A percentile compares a stretch with the other conserved stretches of the same genome.
Conservation (phyloP, 2,797 vertebrate species). For the Tadarida brasiliensis region DNA sequence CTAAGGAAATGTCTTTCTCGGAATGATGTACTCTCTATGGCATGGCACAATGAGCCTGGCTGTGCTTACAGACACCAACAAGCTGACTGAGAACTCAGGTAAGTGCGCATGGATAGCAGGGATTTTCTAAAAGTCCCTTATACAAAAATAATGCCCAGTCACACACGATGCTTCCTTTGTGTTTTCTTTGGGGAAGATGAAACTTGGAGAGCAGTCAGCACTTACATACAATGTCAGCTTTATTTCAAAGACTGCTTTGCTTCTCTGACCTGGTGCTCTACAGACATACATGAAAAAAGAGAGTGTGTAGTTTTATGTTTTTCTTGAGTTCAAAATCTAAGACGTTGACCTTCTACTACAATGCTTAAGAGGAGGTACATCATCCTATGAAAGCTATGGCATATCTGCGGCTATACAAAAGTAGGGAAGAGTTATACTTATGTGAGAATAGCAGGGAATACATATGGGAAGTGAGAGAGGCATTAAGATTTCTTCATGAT, state of each 20-base stretch:
- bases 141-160: background rate
- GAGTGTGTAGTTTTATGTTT: slow-evolving; percentile 39
- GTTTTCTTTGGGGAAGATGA: slow-evolving; percentile 35
- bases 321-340: slow-evolving; percentile 58
- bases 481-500: background rate
- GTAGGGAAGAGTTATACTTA: background rate
- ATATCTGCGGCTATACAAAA: background rate
- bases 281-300: slow-evolving; percentile 33
- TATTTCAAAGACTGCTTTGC: slow-evolving; percentile 49
- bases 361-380: background rate
- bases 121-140: background rate
- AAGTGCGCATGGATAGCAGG: background rate
- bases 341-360: background rate
- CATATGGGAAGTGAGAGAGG: background rate
- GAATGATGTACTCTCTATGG: background rate
- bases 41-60: background rate
- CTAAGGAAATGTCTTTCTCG: background rate
- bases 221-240: background rate
- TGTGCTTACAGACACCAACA: background rate
- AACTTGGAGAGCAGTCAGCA: background rate
- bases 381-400: background rate
- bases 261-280: background rate
- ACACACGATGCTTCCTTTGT: background rate
- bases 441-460: background rate
- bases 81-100: background rate